phyloP scores from a whole-genome alignment of 1,140 invertebrate genomes.

The Sycophila sp. region DNA sequence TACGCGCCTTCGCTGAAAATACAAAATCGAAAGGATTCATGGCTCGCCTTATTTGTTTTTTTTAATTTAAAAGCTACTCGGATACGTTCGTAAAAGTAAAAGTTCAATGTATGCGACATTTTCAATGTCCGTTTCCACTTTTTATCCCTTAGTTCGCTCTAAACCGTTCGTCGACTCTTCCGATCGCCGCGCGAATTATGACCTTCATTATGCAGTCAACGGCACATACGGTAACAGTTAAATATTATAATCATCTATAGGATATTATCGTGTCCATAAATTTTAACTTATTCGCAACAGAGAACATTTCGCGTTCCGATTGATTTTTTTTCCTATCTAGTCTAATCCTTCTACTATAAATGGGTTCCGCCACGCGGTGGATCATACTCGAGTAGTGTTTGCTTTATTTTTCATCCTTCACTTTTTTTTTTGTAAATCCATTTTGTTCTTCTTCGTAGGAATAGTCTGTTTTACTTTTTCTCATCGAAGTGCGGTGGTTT shows the following conservation, averaged over 20 bases:
- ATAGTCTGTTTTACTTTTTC: conserved; percentile 9
- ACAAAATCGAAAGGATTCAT: too few relatives aligned
- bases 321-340: conserved; percentile 27
- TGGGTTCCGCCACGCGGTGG: not conserved
- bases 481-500: not conserved
- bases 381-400: not conserved
- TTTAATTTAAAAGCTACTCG: not conserved
- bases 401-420: not conserved
- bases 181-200: too few relatives aligned
- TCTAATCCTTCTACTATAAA: conserved; percentile 29
- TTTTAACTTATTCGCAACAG: conserved; percentile 23
- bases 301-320: conserved; percentile 15
- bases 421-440: not conserved
- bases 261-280: conserved; percentile 10
- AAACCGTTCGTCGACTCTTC: not conserved
- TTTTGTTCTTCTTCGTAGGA: not conserved
- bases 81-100: conserved; percentile 8
- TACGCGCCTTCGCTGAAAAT: too few relatives aligned
- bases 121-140: not conserved
- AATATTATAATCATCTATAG: conserved; percentile 33
- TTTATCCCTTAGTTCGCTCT: not conserved
- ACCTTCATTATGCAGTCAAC: conserved; percentile 27
- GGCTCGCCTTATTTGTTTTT: not conserved
- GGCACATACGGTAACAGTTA: conserved; percentile 36
- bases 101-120: conserved; percentile 12